A percentile compares a stretch with the other conserved stretches of the same genome.
phyloP scores from a whole-genome alignment of 2,888 invertebrate species.

The Microlaimidae sp. region DNA sequence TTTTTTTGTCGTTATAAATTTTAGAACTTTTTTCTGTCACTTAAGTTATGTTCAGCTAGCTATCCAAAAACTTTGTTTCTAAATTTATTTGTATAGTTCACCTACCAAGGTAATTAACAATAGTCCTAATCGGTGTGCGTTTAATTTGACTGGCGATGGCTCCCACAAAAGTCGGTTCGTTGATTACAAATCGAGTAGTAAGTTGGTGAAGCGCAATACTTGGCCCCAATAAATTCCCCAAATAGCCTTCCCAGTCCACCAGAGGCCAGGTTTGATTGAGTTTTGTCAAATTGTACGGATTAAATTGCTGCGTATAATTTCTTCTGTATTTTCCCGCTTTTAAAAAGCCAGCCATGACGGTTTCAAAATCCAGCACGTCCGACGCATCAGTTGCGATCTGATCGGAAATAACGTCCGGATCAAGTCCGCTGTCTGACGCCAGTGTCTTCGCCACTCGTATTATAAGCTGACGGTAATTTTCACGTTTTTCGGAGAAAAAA shows the following conservation, averaged over 20 bases:
- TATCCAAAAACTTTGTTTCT: too few relatives aligned
- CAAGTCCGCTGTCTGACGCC: neutral
- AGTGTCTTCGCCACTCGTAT: neutral
- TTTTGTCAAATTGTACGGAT: neutral
- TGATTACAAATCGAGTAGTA: neutral
- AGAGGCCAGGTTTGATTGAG: neutral
- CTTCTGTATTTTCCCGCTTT: neutral
- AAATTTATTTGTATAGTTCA: too few relatives aligned
- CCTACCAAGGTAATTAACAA: neutral
- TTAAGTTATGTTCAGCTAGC: too few relatives aligned
- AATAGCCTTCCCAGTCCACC: neutral
- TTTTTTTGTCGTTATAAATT: too few relatives aligned
- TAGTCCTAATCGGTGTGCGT: neutral
- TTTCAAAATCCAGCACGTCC: neutral
- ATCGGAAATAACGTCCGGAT: neutral
- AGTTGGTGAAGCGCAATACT: neutral
- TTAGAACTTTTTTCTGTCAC: too few relatives aligned
- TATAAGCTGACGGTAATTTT: neutral
- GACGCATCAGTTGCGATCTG: neutral
- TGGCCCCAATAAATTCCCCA: neutral
- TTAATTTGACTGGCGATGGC: neutral
- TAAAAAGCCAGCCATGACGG: neutral
- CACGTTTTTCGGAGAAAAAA: neutral
- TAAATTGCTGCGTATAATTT: neutral
- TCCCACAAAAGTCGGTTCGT: neutral